Base-by-base conservation (phyloP, 2,113 vertebrate species). In the Stigmatopora argus region DNA sequence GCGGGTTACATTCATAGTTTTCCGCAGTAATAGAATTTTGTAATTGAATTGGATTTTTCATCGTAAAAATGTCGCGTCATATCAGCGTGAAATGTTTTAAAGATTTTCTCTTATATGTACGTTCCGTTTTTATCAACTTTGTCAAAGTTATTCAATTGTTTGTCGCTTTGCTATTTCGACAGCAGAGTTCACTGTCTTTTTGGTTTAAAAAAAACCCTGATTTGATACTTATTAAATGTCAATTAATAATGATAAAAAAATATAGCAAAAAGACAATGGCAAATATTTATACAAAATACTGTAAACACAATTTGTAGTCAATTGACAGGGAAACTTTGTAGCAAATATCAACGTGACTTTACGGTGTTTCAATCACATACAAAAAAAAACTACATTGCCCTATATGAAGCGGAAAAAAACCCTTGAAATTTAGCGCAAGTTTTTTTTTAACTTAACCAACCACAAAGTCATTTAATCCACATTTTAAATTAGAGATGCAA, bases 201-300 rank as follows among this genome's bases (percentile, higher is more conserved):
- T 31, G 3, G 26, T 31, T n/a, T n/a, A n/a, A n/a, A n/a, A 31
- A 31, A 31, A 31, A 31, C 26, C n/a, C n/a, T n/a, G n/a, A n/a
- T n/a, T n/a, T n/a, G n/a, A n/a, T n/a, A n/a, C n/a, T n/a, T n/a
- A n/a, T n/a, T n/a, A 38, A 38, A 38, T 38, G 38, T 41, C 7
- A 41, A 41, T 41, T 41, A 41, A 41, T 10, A 41, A 8, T 41
- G 9, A 41, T 10, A 45, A 23, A 15, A 15, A 56, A n/a, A 45
- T 5, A 38, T 5, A 7, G 35, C 38, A 60, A 44, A 59, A 41
- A 12, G 18, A 21, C 58, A 45, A 41, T 15, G 41, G 14, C 59
- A 41, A 60, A 60, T 45, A 61, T 45, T 45, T 44, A 45, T 45
- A 61, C 41, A 45, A 61, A 61, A 61, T 61, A 45, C 41, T 45